Conservation (phyloP, 2,888 invertebrate genomes). For the Temnothorax rugatulus region DNA sequence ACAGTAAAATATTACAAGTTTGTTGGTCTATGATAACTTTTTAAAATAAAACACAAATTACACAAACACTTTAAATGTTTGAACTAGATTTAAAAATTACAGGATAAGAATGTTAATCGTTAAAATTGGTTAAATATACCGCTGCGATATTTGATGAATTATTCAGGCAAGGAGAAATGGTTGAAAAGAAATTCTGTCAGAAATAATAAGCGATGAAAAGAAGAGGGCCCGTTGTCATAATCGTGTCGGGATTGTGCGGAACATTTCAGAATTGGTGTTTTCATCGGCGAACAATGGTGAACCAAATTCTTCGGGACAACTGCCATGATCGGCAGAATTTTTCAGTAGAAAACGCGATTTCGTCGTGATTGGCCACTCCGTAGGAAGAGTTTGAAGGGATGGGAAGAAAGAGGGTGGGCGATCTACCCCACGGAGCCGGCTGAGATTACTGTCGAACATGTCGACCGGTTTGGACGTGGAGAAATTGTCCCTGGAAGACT, state of each 20-base stretch:
- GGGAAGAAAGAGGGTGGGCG: not conserved
- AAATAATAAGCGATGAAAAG: not conserved
- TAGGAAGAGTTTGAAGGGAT: slow-evolving; percentile 44
- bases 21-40: not conserved
- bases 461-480: slow-evolving; percentile 70
- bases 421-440: slow-evolving; percentile 63
- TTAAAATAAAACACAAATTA: not conserved
- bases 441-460: slow-evolving; percentile 76
- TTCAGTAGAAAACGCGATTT: slow-evolving; percentile 64
- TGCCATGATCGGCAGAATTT: slow-evolving; percentile 55
- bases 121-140: too few relatives aligned
- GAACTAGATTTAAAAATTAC: not conserved
- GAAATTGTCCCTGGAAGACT: slow-evolving; percentile 71
- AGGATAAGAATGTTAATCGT: not conserved
- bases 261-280: slow-evolving; percentile 43
- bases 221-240: slow-evolving; percentile 34
- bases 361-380: slow-evolving; percentile 67
- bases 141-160: too few relatives aligned
- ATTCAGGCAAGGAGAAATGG: not conserved
- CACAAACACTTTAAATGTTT: not conserved
- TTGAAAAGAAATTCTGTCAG: not conserved
- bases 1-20: not conserved
- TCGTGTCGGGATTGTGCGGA: slow-evolving; percentile 30
- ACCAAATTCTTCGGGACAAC: slow-evolving; percentile 55
- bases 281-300: slow-evolving; percentile 35